These are phyloP conservation scores for Meteorus colon DNA, from an alignment of 2,888 invertebrate species.

Conservation along the genomic window DNA sequence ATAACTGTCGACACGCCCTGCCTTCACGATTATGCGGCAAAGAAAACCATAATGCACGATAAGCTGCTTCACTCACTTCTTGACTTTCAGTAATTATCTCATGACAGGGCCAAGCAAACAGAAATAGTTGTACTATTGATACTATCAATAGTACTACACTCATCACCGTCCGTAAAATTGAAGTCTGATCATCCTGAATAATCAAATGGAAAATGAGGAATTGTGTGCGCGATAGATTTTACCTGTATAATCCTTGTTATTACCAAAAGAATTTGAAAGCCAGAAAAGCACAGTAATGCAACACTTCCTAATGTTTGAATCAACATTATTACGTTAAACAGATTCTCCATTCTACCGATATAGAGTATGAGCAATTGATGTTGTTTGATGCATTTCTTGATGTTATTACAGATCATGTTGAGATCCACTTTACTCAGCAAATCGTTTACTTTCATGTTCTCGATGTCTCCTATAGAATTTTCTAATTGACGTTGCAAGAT, in stretches of 20 bases:
- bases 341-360: constrained; percentile 43
- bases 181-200: not conserved
- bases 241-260: constrained; percentile 9
- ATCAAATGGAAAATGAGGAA: not conserved
- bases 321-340: constrained; percentile 50
- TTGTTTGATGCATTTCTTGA: constrained; percentile 47
- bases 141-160: not conserved
- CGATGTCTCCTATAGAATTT: constrained; percentile 34
- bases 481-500: constrained; percentile 50
- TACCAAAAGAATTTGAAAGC: constrained; percentile 52
- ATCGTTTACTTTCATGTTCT: not conserved
- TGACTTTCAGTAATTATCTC: constrained; percentile 56
- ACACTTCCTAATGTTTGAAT: constrained; percentile 47
- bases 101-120: constrained; percentile 53
- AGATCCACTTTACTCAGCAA: not conserved
- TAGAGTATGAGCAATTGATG: constrained; percentile 50
- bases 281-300: constrained; percentile 49
- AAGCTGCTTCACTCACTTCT: constrained; percentile 54
- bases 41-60: constrained; percentile 55
- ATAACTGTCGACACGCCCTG: constrained; percentile 47
- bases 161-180: not conserved
- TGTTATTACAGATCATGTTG: constrained; percentile 29
- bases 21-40: constrained; percentile 47
- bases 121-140: not conserved
- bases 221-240: not conserved